These are phyloP conservation scores for Potamilus streckersoni DNA, from an alignment of 1,140 invertebrate genomes.

Conservation along the genomic window DNA sequence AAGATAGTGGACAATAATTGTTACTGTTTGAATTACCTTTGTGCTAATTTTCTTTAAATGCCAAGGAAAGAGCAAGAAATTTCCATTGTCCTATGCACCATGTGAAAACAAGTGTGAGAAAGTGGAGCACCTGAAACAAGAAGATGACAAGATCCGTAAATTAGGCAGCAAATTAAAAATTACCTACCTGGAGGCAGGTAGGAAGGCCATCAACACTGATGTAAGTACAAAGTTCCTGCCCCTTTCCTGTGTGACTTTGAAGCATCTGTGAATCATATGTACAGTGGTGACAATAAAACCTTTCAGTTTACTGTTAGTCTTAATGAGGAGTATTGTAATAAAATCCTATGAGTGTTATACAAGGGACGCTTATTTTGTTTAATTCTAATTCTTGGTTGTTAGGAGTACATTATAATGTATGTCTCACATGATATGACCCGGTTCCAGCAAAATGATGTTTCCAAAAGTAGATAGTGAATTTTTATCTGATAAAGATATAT, in stretches of 20 bases:
- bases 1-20: not conserved
- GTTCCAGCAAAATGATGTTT: too few relatives aligned
- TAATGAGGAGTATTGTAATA: constrained; percentile 1
- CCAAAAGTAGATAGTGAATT: too few relatives aligned
- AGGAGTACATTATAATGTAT: too few relatives aligned
- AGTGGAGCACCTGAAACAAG: constrained; percentile 13
- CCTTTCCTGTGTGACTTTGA: too few relatives aligned
- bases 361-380: not conserved
- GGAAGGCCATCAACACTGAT: not conserved
- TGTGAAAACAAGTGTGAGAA: constrained; percentile 39
- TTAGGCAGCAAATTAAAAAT: constrained; percentile 31
- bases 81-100: constrained; percentile 38
- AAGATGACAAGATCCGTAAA: constrained; percentile 26
- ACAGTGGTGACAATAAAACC: not conserved
- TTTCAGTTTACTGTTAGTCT: not conserved
- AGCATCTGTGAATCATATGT: too few relatives aligned
- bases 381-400: too few relatives aligned
- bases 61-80: constrained; percentile 19
- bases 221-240: not conserved
- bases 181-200: constrained; percentile 33
- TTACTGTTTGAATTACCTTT: not conserved
- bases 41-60: not conserved
- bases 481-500: too few relatives aligned
- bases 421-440: too few relatives aligned
- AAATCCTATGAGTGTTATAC: not conserved